phyloP scores from a whole-genome alignment of 2,888 invertebrate species.

The Himalopsyche japonica region DNA sequence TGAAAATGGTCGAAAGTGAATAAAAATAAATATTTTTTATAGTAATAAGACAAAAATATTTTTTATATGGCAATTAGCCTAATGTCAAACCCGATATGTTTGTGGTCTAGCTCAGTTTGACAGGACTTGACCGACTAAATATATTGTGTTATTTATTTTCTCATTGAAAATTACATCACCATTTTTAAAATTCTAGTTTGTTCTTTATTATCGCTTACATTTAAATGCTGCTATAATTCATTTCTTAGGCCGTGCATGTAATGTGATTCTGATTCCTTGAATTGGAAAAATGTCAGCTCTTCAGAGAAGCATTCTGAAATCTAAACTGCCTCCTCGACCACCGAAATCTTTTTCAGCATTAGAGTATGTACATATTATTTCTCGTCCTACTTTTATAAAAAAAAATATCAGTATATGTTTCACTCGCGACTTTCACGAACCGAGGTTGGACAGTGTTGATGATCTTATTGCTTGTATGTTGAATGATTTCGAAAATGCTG shows the following conservation, averaged over 20 bases:
- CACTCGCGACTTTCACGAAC: too few relatives aligned
- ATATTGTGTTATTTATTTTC: not conserved
- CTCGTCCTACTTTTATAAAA: not conserved
- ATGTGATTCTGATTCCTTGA: not conserved
- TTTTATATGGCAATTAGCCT: not conserved
- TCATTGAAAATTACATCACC: not conserved
- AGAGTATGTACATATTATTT: slow-evolving; percentile 12
- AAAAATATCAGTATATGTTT: too few relatives aligned
- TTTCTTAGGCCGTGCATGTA: not conserved
- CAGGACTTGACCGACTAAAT: not conserved
- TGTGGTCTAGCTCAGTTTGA: not conserved
- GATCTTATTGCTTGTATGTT: too few relatives aligned
- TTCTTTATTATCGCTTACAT: not conserved
- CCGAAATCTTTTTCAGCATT: slow-evolving; percentile 44
- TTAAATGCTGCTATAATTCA: not conserved
- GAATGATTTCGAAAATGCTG: too few relatives aligned
- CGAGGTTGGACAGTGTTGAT: too few relatives aligned
- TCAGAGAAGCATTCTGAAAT: slow-evolving; percentile 70
- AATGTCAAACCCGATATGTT: not conserved
- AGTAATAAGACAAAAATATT: too few relatives aligned
- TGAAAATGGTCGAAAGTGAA: too few relatives aligned
- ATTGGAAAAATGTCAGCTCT: slow-evolving; percentile 65
- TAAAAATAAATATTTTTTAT: too few relatives aligned
- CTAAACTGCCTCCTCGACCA: slow-evolving; percentile 66
- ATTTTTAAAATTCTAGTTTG: not conserved